These are phyloP conservation scores for Anguilla marmorata DNA, from an alignment of 2,797 vertebrate species.

Conservation along the genomic window DNA sequence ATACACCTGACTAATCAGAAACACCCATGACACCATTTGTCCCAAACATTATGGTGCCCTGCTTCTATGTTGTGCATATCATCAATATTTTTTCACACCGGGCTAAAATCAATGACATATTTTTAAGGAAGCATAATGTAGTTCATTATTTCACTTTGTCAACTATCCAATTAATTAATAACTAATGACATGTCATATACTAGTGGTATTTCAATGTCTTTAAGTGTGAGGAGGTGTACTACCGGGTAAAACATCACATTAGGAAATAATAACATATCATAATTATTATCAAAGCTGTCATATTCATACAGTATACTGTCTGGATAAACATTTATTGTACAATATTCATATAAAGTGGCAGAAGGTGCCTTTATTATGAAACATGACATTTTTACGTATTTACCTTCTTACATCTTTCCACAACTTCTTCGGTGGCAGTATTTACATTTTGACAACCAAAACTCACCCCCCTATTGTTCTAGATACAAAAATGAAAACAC, in stretches of 20 bases:
- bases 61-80: too few species aligned
- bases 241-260: neutral
- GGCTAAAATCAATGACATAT: too few species aligned
- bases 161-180: neutral
- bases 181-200: neutral
- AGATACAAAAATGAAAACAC: conserved; percentile 71
- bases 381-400: conserved; percentile 80
- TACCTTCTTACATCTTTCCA: conserved; percentile 84
- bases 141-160: too few species aligned
- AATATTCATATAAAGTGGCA: conserved; percentile 79
- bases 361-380: conserved; percentile 89
- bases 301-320: neutral
- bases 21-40: too few species aligned
- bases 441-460: conserved; percentile 76
- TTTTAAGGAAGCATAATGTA: too few species aligned
- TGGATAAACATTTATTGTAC: conserved; percentile 43
- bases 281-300: neutral
- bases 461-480: conserved; percentile 72
- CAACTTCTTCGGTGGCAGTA: conserved; percentile 65
- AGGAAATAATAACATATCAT: neutral
- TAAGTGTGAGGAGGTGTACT: neutral
- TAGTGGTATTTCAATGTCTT: neutral
- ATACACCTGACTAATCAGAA: too few species aligned
- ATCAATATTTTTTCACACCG: too few species aligned
- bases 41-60: too few species aligned